These are phyloP conservation scores for Odontothrips loti DNA, from an alignment of 2,888 invertebrate species.

Conservation along the genomic window DNA sequence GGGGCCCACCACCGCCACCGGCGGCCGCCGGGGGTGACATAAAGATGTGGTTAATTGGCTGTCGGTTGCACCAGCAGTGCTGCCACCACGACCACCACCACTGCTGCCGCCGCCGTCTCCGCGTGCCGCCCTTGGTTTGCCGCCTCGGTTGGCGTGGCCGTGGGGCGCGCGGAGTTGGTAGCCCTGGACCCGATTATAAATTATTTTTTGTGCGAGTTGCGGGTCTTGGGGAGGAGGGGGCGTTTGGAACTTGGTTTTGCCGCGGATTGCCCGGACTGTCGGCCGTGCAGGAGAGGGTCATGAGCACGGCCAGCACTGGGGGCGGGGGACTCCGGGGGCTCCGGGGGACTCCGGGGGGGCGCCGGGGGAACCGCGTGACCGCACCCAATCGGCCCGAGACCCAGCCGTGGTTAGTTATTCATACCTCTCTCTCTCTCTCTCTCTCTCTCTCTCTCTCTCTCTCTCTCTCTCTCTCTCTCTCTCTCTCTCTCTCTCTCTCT, in stretches of 20 bases:
- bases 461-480: not conserved
- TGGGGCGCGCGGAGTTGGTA: no score
- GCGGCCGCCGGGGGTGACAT: slow-evolving; percentile 16
- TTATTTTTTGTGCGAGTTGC: no score
- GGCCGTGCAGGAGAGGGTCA: no score
- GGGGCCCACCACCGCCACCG: no score
- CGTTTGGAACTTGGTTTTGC: no score
- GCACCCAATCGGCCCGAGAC: not conserved
- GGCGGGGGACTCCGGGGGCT: not conserved
- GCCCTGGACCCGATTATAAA: no score
- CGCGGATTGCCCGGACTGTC: no score
- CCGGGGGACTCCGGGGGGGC: not conserved
- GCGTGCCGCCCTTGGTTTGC: not conserved
- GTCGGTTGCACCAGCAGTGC: not conserved
- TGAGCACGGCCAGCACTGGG: no score
- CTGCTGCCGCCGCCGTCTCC: not conserved
- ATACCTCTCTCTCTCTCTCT: not conserved
- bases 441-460: not conserved
- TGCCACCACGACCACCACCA: no score
- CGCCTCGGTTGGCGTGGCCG: not conserved
- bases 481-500: not conserved
- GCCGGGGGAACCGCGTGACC: not conserved
- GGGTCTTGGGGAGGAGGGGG: no score
- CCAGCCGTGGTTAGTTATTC: slow-evolving; percentile 6
- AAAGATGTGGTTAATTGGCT: slow-evolving; percentile 25